Evolutionary conservation across 2,113 vertebrate genomes (phyloP).

Genomic region (Labrus mixtus): DNA sequence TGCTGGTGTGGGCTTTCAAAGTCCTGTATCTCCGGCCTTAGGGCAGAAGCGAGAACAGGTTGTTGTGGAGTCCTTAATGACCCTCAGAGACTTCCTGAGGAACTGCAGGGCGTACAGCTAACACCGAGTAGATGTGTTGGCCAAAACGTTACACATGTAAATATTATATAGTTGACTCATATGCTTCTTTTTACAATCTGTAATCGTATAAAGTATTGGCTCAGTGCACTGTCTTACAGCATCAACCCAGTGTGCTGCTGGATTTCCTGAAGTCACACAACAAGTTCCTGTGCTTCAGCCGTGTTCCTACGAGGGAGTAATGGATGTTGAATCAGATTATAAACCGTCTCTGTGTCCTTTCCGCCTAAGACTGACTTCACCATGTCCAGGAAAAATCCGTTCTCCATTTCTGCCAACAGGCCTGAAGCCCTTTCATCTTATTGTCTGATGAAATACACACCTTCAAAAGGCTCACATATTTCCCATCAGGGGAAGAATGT

Average conservation of each 20-base stretch:
- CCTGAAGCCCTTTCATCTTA: conserved; percentile 60
- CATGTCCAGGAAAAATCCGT: conserved; percentile 58
- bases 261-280: conserved; percentile 7
- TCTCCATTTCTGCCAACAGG: conserved; percentile 46
- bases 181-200: not conserved
- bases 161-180: not conserved
- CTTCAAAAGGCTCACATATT: conserved; percentile 63
- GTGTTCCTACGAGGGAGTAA: conserved; percentile 45
- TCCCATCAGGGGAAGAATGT: conserved; percentile 39
- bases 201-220: not conserved
- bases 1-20: no score
- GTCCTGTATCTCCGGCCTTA: no score
- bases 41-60: no score
- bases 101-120: no score
- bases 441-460: conserved; percentile 65
- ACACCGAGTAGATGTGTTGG: no score
- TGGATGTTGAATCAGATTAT: conserved; percentile 68
- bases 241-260: not conserved
- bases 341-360: conserved; percentile 55
- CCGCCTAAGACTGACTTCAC: conserved; percentile 48
- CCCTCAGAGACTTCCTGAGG: no score
- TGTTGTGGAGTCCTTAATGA: no score
- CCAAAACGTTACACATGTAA: no score
- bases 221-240: not conserved
- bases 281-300: conserved; percentile 21